Base-by-base conservation (phyloP, 2,888 invertebrate species). In the Apomyelois bistriatella region DNA sequence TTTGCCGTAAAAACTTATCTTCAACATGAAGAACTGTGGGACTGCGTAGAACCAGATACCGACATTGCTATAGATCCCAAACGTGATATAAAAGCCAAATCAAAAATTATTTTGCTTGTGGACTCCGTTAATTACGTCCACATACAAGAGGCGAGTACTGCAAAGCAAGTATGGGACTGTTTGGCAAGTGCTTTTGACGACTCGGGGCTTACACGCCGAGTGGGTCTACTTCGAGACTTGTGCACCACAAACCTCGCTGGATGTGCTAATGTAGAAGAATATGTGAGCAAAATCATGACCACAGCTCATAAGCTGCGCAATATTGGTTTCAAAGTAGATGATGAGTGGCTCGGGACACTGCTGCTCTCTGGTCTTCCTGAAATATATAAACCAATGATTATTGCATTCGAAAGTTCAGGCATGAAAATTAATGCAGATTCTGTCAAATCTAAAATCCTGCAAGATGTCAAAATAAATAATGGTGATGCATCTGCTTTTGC, bases 351-450 rank as follows among this genome's bases (percentile, higher is more conserved):
- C 5, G 41, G 58, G 1, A 58, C 55, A n/a, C 22, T 55, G 10
- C 40, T 53, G 9, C 46, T 55, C 17, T 37, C 55, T 17, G 60
- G 58, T 32, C 46, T 60, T 48, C 58, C 57, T 3, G 60, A 60
- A 15, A 15, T n/a, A 3, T 60, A 58, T 13, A 50, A 58, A 22
- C 59, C 59, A 3, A 59, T 60, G 56, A 58, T 58, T 1, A 53
- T 58, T 4, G 60, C 52, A 7, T 16, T 60, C 0, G 56, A 59
- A 36, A 61, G 57, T 30, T 58, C 56, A 0, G 57, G 57, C 0
- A 42, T 54, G 42, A 50, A 50, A 17, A 41, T 41, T 10, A 10
- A 9, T 17, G 17, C 17, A 0, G 41, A 41, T 17, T 41, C 16
- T 5, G 41, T 41, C 3, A 41, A 41, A 17, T 4, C 41, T 10